phyloP scores from a whole-genome alignment of 2,888 invertebrate species.

The Trissolcus brochymenae region DNA sequence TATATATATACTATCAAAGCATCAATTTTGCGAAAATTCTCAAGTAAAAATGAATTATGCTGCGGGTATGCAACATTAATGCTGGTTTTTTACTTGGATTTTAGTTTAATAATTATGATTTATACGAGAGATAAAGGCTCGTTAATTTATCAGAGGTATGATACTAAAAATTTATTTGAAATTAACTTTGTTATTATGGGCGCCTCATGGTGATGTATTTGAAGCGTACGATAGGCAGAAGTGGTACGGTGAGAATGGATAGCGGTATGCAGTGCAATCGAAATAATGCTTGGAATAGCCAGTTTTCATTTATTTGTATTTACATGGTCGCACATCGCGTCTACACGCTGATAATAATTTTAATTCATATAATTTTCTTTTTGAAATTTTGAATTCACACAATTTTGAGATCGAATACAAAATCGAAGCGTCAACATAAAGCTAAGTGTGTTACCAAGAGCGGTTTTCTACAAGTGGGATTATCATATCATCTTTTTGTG shows the following conservation, averaged over 20 bases:
- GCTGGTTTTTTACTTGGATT: slow-evolving; percentile 24
- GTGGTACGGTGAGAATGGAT: slow-evolving; percentile 54
- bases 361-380: no score
- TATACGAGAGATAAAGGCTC: slow-evolving; percentile 53
- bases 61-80: no score
- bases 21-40: not conserved
- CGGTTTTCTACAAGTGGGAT: no score
- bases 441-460: no score
- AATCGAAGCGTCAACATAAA: no score
- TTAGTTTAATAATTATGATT: slow-evolving; percentile 47
- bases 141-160: slow-evolving; percentile 26
- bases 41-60: not conserved
- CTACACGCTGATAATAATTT: slow-evolving; percentile 63
- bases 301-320: slow-evolving; percentile 58
- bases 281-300: slow-evolving; percentile 30
- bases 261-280: slow-evolving; percentile 41
- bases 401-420: no score
- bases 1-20: not conserved
- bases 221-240: slow-evolving; percentile 47
- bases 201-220: slow-evolving; percentile 40
- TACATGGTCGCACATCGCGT: slow-evolving; percentile 74
- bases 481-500: no score
- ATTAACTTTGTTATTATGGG: slow-evolving; percentile 21
- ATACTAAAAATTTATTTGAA: slow-evolving; percentile 14
- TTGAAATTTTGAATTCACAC: no score